Conservation (phyloP, 2,888 invertebrate genomes). For the Stratiomys singularior region DNA sequence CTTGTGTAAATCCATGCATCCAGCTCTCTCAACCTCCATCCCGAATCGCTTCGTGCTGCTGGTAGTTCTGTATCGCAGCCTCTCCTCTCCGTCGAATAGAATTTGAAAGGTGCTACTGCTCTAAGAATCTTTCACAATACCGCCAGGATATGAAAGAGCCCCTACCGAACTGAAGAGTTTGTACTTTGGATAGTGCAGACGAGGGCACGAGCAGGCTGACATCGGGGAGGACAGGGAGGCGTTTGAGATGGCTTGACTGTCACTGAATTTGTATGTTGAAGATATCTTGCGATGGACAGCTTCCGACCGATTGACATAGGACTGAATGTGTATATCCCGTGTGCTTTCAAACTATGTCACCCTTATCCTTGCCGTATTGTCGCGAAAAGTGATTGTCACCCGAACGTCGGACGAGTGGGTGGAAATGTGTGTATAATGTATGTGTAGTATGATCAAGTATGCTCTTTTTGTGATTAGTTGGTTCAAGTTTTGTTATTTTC, state of each 20-base stretch:
- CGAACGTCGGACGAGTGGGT: neutral
- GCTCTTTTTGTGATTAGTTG: constrained; percentile 12
- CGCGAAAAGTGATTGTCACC: neutral
- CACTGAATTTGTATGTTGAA: constrained; percentile 24
- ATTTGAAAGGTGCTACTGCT: constrained; percentile 19
- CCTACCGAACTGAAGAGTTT: neutral
- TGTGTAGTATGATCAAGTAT: neutral
- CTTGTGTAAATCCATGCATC: neutral
- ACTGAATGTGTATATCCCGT: constrained; percentile 23
- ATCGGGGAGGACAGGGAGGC: neutral
- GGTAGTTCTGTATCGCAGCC: neutral
- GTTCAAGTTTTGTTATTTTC: constrained; percentile 19
- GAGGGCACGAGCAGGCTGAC: neutral
- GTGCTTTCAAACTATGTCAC: constrained; percentile 8
- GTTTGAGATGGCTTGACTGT: constrained; percentile 10
- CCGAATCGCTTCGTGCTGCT: neutral
- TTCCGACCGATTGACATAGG: constrained; percentile 34
- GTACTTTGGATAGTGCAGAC: neutral
- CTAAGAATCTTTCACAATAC: constrained; percentile 16
- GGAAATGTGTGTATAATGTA: neutral
- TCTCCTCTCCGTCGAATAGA: constrained; percentile 3
- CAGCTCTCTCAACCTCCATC: neutral
- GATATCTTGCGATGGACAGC: constrained; percentile 31
- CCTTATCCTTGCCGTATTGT: neutral
- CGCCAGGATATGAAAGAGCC: constrained; percentile 31